Evolutionary conservation across 2,888 invertebrate species (phyloP), one percentile per base, ranked within the genome.

Genomic region (Amphipoea oculea): DNA sequence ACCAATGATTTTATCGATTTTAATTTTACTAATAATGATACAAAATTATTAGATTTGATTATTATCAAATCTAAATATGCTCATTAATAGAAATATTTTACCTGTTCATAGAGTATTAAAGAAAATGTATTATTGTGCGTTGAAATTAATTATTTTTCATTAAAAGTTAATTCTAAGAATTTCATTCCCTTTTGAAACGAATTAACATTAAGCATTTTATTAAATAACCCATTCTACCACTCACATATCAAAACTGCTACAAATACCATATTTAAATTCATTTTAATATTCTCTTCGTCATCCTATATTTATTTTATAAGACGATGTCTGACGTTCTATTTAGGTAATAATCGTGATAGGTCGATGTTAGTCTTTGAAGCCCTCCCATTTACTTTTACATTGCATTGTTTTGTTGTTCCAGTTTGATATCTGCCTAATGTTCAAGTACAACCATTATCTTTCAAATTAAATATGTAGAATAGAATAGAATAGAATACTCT

Each of bases 341-440:
- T 69, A 75, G 65, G 14, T 76, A 36, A 73, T 86, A 29, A 73
- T 86, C 85, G 85, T 85, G 86, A 86, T 85, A 86, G 86, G 79
- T 85, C 76, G 75, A 74, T 69, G 68, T 75, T 63, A 73, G 72
- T 45, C 45, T 76, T n/a, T 75, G 20, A 36, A 83, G 69, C 66
- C 36, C 40, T 73, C 12, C 36, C 72, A 62, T 68, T 51, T 79
- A 66, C 79, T 83, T 79, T 76, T 76, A 62, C 54, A 66, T 20
- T 80, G 51, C 60, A 82, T 78, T 57, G 78, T 60, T 6, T 63
- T 78, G 51, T 60, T 45, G 63, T 65, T 65, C 40, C 14, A 69
- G 57, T 73, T 60, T 9, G 42, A 57, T 51, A 57, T 63, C 14
- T 63, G 54, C 42, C 60, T 62, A 75, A 57, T 72, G 14, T 62